Evolutionary conservation across 1,140 invertebrate species (phyloP).

Genomic region (Aporrectodea caliginosa): DNA sequence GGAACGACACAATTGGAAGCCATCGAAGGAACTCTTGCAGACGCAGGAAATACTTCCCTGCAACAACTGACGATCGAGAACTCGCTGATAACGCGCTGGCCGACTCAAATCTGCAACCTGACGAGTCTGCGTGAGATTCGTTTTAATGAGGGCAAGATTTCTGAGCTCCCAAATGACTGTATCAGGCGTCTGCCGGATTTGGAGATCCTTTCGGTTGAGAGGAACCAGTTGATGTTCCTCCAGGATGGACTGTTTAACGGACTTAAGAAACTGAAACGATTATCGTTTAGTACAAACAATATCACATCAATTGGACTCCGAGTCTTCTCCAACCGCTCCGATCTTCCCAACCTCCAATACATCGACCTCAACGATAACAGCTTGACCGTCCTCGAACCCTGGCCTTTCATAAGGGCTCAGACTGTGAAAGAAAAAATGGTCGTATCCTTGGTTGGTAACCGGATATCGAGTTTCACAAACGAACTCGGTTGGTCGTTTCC

Average conservation of each 20-base stretch:
- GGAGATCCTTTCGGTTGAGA: neutral
- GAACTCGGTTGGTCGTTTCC: neutral
- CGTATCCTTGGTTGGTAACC: neutral
- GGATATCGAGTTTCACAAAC: conserved; percentile 8
- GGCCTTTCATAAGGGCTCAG: conserved; percentile 1
- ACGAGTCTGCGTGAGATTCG: neutral
- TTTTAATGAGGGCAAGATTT: neutral
- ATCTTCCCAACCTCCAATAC: neutral
- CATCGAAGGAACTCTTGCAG: no score
- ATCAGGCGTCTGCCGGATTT: neutral
- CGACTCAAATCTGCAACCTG: neutral
- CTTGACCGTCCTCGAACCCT: conserved; percentile 1
- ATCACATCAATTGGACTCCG: neutral
- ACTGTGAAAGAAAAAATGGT: neutral
- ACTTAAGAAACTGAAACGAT: neutral
- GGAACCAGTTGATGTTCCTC: neutral
- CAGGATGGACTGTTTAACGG: neutral
- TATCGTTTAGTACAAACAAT: neutral
- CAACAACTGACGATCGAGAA: neutral
- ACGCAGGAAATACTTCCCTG: no score
- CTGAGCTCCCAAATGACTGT: neutral
- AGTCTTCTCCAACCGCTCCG: conserved; percentile 3
- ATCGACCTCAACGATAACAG: neutral
- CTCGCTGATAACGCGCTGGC: neutral
- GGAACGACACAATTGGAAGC: no score